Base-by-base conservation (phyloP, 2,113 vertebrate genomes). In the Clarias magur region DNA sequence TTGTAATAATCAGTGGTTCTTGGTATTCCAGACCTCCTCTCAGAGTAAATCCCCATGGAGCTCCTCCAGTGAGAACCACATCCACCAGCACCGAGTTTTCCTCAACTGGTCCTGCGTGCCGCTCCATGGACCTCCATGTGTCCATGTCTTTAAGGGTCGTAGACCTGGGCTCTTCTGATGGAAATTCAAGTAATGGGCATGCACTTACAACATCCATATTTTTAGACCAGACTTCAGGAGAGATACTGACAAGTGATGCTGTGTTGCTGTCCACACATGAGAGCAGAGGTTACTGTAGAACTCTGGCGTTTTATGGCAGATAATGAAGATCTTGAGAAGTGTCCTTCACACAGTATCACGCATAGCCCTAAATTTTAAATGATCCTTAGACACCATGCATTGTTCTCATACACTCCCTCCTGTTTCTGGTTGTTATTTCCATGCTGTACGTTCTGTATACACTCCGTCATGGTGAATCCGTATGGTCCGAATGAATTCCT, bases 21-120 rank as follows among this genome's bases (percentile, higher is more conserved):
- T 95, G 89, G 87, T 97, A 96, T 90, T 98, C 97, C 1, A 91
- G 95, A 21, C 97, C 97, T 78, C 97, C 97, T 90, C 96, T 96
- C 84, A 98, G 86, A 21, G 96, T 97, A 93, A 98, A 98, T 80
- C 97, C 97, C 97, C 97, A 98, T 0, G 97, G 97, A 1, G 97
- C 95, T 30, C 95, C 96, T 27, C 96, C 96, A 60, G 60, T 92
- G 80, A 96, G 86, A 59, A 88, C 88, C 80, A 96, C 94, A 85
- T 96, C 95, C 92, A 95, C 93, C 85, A 94, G 85, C 79, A 85
- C 89, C 91, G 88, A 89, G 34, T 91, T 86, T 10, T 94, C 93
- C 0, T 68, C 80, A 30, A 57, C 88, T 23, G 34, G 17, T 15
- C 87, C 87, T 54, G 91, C 12, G 25, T 54, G 92, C 82, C 89